Conservation (phyloP, 2,797 vertebrate genomes). For the Taeniopygia guttata region DNA sequence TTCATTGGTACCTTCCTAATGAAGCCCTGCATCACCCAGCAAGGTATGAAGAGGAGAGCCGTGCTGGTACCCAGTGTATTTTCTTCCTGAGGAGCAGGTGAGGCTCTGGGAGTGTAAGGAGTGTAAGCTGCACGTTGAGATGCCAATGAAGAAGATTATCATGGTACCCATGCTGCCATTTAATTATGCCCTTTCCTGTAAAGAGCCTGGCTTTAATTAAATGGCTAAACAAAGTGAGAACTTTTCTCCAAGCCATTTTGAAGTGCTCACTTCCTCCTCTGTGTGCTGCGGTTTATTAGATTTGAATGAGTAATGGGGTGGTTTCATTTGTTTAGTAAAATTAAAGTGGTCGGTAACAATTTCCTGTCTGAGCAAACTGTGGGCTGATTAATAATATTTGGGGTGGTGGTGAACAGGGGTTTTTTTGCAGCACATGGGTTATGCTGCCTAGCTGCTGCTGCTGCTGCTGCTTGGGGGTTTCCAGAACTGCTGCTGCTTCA, state of each 20-base stretch:
- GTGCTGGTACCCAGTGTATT: background rate
- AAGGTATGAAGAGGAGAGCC: background rate
- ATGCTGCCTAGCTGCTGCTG: background rate
- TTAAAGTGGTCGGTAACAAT: constrained; percentile 62
- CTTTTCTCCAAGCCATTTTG: constrained; percentile 49
- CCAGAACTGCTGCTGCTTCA: background rate
- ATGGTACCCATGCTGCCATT: background rate
- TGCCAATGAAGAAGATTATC: background rate
- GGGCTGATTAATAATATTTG: constrained; percentile 39
- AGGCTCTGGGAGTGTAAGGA: background rate
- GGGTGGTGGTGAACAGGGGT: background rate
- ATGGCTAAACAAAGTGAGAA: constrained; percentile 58
- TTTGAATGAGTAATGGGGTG: constrained; percentile 66
- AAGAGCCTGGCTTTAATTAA: constrained; percentile 63
- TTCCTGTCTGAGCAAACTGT: constrained; percentile 55
- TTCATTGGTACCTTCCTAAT: background rate
- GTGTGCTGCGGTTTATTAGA: constrained; percentile 59
- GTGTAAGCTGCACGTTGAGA: background rate
- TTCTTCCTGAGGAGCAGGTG: background rate
- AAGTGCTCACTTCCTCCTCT: constrained; percentile 61
- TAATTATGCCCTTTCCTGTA: constrained; percentile 56
- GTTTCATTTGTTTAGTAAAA: constrained; percentile 68
- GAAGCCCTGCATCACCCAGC: background rate
- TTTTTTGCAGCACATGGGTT: background rate
- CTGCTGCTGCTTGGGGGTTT: background rate